Percentiles rank a stretch among this genome's conserved stretches.
phyloP scores from a whole-genome alignment of 1,140 invertebrate species.

The Magallana ariakensis region DNA sequence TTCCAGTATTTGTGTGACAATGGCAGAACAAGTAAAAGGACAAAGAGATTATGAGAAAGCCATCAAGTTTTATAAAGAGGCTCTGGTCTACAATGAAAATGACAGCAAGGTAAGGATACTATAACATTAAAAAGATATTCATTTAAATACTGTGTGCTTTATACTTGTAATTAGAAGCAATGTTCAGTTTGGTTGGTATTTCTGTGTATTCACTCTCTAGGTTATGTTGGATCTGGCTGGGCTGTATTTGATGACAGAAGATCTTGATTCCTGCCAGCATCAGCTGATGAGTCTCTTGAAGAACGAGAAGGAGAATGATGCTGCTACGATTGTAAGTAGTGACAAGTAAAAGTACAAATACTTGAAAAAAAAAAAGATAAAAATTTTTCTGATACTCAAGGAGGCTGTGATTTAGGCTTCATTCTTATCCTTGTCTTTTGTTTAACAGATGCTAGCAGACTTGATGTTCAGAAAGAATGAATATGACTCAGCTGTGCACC shows the following conservation, averaged over 20 bases:
- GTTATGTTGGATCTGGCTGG: constrained; percentile 87
- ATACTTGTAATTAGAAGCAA: too few species aligned
- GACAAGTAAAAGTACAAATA: background rate
- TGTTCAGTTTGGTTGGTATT: background rate
- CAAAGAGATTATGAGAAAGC: constrained; percentile 87
- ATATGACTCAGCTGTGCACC: constrained; percentile 93
- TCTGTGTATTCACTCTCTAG: constrained; percentile 57
- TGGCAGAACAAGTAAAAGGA: constrained; percentile 85
- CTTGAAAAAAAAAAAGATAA: background rate
- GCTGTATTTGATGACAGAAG: constrained; percentile 88
- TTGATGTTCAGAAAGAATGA: constrained; percentile 96
- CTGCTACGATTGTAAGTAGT: constrained; percentile 86
- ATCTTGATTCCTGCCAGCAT: constrained; percentile 90
- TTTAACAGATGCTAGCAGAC: constrained; percentile 93
- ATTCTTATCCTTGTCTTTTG: constrained; percentile 36
- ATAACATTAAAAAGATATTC: too few species aligned
- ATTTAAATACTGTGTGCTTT: too few species aligned
- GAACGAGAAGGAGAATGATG: constrained; percentile 93
- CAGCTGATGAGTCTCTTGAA: constrained; percentile 90
- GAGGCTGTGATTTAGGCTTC: too few species aligned
- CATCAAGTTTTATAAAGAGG: constrained; percentile 90
- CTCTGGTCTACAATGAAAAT: constrained; percentile 88
- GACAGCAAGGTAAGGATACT: constrained; percentile 84
- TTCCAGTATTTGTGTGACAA: constrained; percentile 84
- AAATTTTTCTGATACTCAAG: background rate